Evolutionary conservation across 2,888 invertebrate species (phyloP), one percentile per base, ranked within the genome.

Genomic region (Oligia strigilis): DNA sequence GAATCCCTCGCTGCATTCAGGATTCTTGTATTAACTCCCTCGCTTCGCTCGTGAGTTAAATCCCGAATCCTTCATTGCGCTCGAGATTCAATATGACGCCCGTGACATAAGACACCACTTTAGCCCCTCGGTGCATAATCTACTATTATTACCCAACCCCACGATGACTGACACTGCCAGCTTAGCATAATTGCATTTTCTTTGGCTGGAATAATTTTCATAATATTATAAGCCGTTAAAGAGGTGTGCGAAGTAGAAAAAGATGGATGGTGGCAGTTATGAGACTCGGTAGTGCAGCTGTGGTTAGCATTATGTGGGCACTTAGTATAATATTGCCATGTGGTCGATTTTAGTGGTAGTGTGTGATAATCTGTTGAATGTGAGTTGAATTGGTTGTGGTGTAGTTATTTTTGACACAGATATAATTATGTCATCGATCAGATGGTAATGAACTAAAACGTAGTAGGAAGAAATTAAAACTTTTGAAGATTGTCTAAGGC

Each of bases 161-260:
- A n/a, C 52, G 14, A 17, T 82, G 85, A 77, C 76, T 77, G 84
- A 75, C 85, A 70, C 23, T 73, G 82, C 55, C 70, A 77, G 49
- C 72, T 85, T 78, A 76, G 71, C 78, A 78, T 87, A 82, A 87
- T 78, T 70, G 66, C 69, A 78, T 85, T 85, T 87, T 77, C 78
- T 80, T 77, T 66, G 72, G 49, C 77, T 70, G 58, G 66, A 77
- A 78, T 82, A 78, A 86, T 87, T 87, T 78, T 75, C 80, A 77
- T 80, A 80, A 80, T 80, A 77, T 81, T 62, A 72, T 75, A 76
- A 78, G 65, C 78, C 73, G 84, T 77, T 86, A 75, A 84, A 77
- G 75, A 87, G 80, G 78, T 78, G 75, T 69, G 73, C 64, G 75
- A n/a, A 72, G 65, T 81, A 81, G 66, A 84, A 80, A 85, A 80